These are phyloP conservation scores for Somateria mollissima DNA, from an alignment of 2,797 vertebrate genomes.

Conservation along the genomic window DNA sequence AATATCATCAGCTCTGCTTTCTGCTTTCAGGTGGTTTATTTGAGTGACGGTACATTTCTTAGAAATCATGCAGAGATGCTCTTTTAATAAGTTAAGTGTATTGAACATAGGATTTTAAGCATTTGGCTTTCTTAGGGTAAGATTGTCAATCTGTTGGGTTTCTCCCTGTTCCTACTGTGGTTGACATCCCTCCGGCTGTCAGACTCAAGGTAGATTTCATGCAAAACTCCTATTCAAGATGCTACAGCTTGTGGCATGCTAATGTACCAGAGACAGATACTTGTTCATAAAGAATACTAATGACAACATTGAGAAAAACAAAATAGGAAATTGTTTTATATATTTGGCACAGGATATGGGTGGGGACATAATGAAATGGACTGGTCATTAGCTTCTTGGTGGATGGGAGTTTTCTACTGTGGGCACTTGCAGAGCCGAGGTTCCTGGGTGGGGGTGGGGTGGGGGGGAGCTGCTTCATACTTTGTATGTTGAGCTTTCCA, in stretches of 20 bases:
- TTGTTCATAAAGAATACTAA: not conserved
- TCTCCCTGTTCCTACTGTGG: not conserved
- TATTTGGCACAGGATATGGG: not conserved
- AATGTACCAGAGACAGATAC: not conserved
- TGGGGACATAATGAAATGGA: not conserved
- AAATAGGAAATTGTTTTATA: not conserved
- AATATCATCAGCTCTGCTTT: not conserved
- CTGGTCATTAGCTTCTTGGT: not conserved
- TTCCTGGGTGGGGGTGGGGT: not conserved
- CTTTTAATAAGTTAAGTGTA: not conserved
- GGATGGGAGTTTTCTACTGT: not conserved
- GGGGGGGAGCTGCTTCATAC: not conserved
- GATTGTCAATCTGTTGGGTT: not conserved
- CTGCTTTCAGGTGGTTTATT: not conserved
- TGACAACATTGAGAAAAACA: not conserved
- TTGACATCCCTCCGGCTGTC: not conserved
- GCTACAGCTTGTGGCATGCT: fast-evolving
- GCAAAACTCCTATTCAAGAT: not conserved
- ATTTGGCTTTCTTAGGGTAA: not conserved
- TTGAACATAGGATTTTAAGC: not conserved
- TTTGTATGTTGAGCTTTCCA: not conserved
- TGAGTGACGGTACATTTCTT: not conserved
- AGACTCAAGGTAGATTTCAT: not conserved
- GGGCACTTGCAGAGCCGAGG: not conserved
- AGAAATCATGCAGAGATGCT: not conserved